Evolutionary conservation across 1,140 invertebrate species (phyloP).

Genomic region (Nebria ingens): DNA sequence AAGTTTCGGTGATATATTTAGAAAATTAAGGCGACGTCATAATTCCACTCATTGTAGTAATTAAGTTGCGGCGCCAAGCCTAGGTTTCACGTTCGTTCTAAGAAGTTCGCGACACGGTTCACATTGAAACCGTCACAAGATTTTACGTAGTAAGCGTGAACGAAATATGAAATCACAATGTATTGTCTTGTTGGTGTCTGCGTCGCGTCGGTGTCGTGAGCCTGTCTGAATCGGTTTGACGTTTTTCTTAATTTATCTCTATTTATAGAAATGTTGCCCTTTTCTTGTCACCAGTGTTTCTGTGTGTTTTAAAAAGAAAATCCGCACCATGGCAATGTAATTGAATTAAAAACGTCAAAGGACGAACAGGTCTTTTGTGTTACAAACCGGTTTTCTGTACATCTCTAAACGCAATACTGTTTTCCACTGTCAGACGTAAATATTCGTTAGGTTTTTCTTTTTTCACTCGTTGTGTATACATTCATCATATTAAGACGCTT

Average conservation of each 20-base stretch:
- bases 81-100: too few species aligned
- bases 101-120: too few species aligned
- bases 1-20: neutral
- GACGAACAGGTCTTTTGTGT: neutral
- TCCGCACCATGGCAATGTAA: neutral
- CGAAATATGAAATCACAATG: neutral
- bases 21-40: neutral
- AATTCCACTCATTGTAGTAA: neutral
- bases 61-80: neutral
- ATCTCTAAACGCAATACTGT: neutral
- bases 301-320: neutral
- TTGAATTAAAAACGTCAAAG: conserved; percentile 9
- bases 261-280: conserved; percentile 2
- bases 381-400: neutral
- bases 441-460: conserved; percentile 6
- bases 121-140: neutral
- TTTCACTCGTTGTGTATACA: neutral
- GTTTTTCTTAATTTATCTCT: neutral
- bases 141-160: neutral
- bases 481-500: neutral
- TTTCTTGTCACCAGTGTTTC: neutral
- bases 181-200: neutral
- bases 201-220: too few species aligned
- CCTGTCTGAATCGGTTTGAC: too few species aligned
- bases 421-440: neutral